These are phyloP conservation scores for Temnopleurus reevesii DNA, from an alignment of 53 echinoderm and acorn worm species.

Conservation along the genomic window DNA sequence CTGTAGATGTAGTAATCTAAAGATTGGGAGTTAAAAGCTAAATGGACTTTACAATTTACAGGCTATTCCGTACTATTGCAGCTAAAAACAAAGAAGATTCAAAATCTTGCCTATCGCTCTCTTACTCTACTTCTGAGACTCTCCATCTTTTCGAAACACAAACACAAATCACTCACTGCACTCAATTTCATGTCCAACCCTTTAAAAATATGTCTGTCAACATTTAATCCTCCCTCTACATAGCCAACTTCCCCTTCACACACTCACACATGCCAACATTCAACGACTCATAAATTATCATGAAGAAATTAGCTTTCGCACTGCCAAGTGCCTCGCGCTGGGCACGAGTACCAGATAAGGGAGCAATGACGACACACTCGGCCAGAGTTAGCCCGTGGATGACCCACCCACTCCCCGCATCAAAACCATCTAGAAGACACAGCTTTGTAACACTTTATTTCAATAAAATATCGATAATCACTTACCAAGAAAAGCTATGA, in stretches of 20 bases:
- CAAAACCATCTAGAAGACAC: background rate
- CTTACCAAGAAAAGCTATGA: background rate
- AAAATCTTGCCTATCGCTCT: no score
- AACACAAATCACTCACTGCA: no score
- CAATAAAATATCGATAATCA: background rate
- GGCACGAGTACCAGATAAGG: background rate
- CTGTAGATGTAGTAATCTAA: no score
- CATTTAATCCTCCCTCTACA: no score
- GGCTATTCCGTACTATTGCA: no score
- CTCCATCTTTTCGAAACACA: no score
- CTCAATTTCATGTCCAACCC: background rate
- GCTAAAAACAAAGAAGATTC: no score
- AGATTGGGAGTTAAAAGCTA: no score
- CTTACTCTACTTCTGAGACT: no score
- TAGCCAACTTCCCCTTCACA: background rate
- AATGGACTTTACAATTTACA: no score
- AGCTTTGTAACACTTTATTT: background rate
- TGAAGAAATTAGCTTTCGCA: background rate
- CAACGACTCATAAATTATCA: background rate
- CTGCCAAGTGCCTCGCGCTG: background rate
- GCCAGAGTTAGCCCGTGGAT: background rate
- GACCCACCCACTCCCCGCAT: background rate
- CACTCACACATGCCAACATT: background rate
- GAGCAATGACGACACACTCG: background rate
- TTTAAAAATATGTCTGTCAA: background rate